phyloP scores from a whole-genome alignment of 2,888 invertebrate species.

The Caenorhabditis angaria region DNA sequence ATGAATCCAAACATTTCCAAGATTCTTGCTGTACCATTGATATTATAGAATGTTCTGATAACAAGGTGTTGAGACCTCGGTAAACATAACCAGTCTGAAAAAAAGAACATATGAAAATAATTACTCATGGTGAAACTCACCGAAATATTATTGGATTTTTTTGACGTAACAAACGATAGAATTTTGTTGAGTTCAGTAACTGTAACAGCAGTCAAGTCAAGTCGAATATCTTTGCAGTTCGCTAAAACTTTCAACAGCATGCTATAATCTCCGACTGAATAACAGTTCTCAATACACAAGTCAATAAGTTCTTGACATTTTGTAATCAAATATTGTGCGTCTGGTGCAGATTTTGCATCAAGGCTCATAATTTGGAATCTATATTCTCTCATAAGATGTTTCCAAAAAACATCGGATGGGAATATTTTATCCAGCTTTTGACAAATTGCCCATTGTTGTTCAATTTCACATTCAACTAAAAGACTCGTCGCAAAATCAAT shows the following conservation, averaged over 20 bases:
- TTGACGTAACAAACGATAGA: background rate
- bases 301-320: background rate
- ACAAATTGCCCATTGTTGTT: background rate
- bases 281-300: background rate
- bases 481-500: background rate
- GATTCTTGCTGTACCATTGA: background rate
- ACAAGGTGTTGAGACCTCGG: too few relatives aligned
- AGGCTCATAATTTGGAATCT: background rate
- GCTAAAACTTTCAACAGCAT: constrained; percentile 22
- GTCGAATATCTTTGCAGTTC: constrained; percentile 7
- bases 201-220: constrained; percentile 12
- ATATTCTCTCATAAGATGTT: background rate
- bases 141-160: background rate
- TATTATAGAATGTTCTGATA: constrained; percentile 2
- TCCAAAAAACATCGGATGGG: background rate
- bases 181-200: background rate
- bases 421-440: background rate
- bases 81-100: too few relatives aligned
- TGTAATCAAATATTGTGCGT: constrained; percentile 5
- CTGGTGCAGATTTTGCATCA: background rate
- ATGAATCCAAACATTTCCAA: too few relatives aligned
- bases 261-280: constrained; percentile 10
- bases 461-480: background rate
- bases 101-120: constrained; percentile 5
- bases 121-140: constrained; percentile 7